Evolutionary conservation across 2,797 vertebrate species (phyloP).

Genomic region (Lutjanus campechanus): DNA sequence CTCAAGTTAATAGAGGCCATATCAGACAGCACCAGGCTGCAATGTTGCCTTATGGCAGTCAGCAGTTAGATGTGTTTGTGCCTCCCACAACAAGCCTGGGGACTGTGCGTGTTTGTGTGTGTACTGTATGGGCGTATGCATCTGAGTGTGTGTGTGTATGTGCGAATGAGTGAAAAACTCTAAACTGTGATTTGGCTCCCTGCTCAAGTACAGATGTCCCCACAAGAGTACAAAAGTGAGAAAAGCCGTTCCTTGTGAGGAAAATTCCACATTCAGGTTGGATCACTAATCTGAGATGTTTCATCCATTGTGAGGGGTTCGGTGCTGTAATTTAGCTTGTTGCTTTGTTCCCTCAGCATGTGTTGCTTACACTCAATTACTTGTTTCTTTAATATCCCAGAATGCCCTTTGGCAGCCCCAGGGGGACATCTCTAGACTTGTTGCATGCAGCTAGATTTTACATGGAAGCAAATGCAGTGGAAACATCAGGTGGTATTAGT

Average conservation of each 20-base stretch:
- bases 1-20: conserved; percentile 60
- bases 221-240: conserved; percentile 35
- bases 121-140: conserved; percentile 29
- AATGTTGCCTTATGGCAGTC: conserved; percentile 54
- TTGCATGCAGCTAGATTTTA: not conserved
- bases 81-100: conserved; percentile 47
- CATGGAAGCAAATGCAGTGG: not conserved
- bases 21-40: conserved; percentile 55
- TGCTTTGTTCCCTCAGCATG: not conserved
- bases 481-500: not conserved
- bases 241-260: conserved; percentile 22
- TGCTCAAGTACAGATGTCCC: conserved; percentile 22
- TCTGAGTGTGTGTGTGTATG: conserved; percentile 36
- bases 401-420: not conserved
- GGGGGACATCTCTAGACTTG: not conserved
- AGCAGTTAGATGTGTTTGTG: conserved; percentile 45
- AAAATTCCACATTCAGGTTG: conserved; percentile 24
- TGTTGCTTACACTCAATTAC: conserved; percentile 1
- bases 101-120: conserved; percentile 30
- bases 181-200: conserved; percentile 31
- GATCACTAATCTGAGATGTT: conserved; percentile 43
- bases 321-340: conserved; percentile 21
- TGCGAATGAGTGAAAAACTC: conserved; percentile 41
- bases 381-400: conserved; percentile 5
- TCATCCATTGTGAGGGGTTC: conserved; percentile 27